A percentile compares a stretch with the other conserved stretches of the same genome.
Conservation (phyloP, 2,888 invertebrate species). For the Augiades crinisus region DNA sequence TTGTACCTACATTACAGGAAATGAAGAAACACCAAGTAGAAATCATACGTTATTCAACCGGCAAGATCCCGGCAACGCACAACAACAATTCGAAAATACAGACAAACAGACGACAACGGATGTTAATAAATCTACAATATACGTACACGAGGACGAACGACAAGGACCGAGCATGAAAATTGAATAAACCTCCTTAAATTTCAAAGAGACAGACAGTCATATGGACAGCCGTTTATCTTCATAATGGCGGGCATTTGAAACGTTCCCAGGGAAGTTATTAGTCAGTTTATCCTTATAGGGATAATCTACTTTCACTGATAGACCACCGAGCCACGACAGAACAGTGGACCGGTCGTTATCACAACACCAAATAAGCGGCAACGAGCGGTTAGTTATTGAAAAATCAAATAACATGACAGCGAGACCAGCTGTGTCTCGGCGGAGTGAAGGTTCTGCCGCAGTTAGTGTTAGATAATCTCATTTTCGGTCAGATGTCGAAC, state of each 20-base stretch:
- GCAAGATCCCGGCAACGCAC: conserved; percentile 6
- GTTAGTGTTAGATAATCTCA: neutral
- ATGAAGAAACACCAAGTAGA: conserved; percentile 10
- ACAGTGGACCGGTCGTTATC: conserved; percentile 25
- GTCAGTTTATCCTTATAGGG: conserved; percentile 32
- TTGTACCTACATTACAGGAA: conserved; percentile 21
- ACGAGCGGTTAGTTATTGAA: conserved; percentile 13
- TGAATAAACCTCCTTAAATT: conserved; percentile 20
- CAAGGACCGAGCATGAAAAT: conserved; percentile 19
- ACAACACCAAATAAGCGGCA: conserved; percentile 7
- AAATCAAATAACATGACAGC: conserved; percentile 16
- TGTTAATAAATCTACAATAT: conserved; percentile 18
- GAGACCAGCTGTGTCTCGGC: neutral
- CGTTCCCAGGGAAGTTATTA: conserved; percentile 28
- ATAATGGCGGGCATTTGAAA: conserved; percentile 23
- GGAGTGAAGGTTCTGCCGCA: neutral
- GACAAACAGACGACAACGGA: conserved; percentile 14
- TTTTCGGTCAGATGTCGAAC: neutral
- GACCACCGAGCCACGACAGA: conserved; percentile 27
- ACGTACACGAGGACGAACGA: conserved; percentile 24
- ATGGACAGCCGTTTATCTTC: conserved; percentile 22
- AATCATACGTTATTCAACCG: neutral
- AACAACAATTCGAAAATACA: conserved; percentile 11
- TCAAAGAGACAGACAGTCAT: conserved; percentile 11
- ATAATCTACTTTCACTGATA: conserved; percentile 41